Base-by-base conservation (phyloP, 1,140 invertebrate genomes). In the Paramacrobiotus metropolitanus region DNA sequence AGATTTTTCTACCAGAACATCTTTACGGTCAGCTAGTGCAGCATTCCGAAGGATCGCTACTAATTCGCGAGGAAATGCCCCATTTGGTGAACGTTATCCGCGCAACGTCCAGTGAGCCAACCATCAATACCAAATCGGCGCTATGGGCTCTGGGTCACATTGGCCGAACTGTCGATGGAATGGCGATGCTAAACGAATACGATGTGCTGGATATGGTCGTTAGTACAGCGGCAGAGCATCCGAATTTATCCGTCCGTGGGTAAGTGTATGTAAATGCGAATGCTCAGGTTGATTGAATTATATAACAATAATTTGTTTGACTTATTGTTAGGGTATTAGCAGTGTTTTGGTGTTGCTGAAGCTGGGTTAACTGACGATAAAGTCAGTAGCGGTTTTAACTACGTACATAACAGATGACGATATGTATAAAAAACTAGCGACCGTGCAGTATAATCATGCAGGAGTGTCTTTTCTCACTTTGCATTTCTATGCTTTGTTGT, bases 81-180 rank as follows among this genome's bases (percentile, higher is more conserved):
- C 28, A 9, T 15, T 24, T 55, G 24, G 15, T 24, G 48, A 9
- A 15, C 15, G 24, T 24, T 15, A 55, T 55, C 15, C 4, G 28
- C 15, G 15, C 15, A 24, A 24, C 48, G 15, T 15, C 48, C 24
- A 28, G 15, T 20, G 9, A 9, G 24, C 28, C 48, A 15, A 24
- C 48, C 28, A 4, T 20, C 15, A 24, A 55, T 4, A 28, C 28
- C 15, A 55, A 55, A 24, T 15, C 24, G 15, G 48, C 48, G 15
- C 24, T 55, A 20, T 55, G 48, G 48, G 48, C 48, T 24, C 4
- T 55, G 48, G 48, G 48, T 20, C 48, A 55, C 24, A 55, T 55
- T 55, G 48, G 48, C 28, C 48, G 48, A 4, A 55, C 48, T 15
- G 24, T 24, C 24, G 48, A 55, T 20, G 48, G 48, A 4, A 55